Conservation (phyloP, 2,113 vertebrate genomes). For the Xiphophorus hellerii region DNA sequence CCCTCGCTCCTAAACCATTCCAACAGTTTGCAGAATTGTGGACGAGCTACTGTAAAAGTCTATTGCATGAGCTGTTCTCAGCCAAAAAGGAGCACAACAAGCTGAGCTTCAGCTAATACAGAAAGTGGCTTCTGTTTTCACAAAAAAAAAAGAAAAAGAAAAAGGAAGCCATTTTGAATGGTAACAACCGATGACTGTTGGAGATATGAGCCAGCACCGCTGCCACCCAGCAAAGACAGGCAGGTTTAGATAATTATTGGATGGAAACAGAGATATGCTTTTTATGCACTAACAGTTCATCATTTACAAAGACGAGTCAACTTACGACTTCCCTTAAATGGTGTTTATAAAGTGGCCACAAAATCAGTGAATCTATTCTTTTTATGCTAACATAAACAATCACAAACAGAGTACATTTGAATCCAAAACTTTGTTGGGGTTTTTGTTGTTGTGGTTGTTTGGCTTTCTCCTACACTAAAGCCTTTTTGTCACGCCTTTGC, state of each 20-base stretch:
- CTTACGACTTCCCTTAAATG: too few species aligned
- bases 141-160: neutral
- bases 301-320: too few species aligned
- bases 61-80: conserved; percentile 5
- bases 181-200: too few species aligned
- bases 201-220: too few species aligned
- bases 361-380: neutral
- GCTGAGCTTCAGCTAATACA: conserved; percentile 38
- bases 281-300: neutral
- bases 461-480: neutral
- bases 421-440: conserved; percentile 9
- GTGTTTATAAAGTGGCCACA: too few species aligned
- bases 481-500: neutral
- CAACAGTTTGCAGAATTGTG: conserved; percentile 31
- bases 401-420: conserved; percentile 26
- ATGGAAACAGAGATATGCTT: neutral
- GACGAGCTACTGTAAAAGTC: conserved; percentile 34
- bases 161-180: too few species aligned
- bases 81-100: conserved; percentile 1
- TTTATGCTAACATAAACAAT: neutral
- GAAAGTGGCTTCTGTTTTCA: neutral
- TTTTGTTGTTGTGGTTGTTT: too few species aligned
- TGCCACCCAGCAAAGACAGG: too few species aligned
- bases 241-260: too few species aligned
- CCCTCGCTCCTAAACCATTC: conserved; percentile 1